A percentile compares a stretch with the other conserved stretches of the same genome.
phyloP scores from a whole-genome alignment of 2,113 vertebrate species.

The Istiophorus platypterus region DNA sequence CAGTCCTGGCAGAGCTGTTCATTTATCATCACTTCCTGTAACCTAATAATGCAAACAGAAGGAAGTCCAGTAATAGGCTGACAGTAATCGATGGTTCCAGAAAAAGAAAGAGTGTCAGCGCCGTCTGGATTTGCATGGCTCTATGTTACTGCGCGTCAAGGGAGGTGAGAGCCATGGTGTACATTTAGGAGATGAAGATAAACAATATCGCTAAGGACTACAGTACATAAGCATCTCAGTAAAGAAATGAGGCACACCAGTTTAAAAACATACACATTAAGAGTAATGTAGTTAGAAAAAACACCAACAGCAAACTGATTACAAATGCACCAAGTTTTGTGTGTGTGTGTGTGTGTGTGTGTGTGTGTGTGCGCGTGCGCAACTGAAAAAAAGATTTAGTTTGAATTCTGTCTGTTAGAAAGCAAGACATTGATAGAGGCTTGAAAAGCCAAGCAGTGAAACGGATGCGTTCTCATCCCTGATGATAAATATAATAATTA shows the following conservation, averaged over 20 bases:
- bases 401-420: background rate
- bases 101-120: slow-evolving; percentile 63
- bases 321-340: slow-evolving; percentile 1
- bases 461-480: background rate
- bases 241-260: slow-evolving; percentile 26
- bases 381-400: background rate
- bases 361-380: too few species aligned
- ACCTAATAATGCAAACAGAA: slow-evolving; percentile 68
- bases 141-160: slow-evolving; percentile 5
- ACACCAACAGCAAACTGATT: background rate
- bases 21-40: slow-evolving; percentile 70
- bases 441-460: background rate
- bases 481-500: slow-evolving; percentile 17
- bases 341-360: too few species aligned
- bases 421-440: background rate
- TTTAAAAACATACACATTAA: slow-evolving; percentile 12
- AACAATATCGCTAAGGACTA: slow-evolving; percentile 58
- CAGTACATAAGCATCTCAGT: slow-evolving; percentile 55
- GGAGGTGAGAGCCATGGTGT: slow-evolving; percentile 31
- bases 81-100: slow-evolving; percentile 61
- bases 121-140: slow-evolving; percentile 21
- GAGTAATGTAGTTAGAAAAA: slow-evolving; percentile 13
- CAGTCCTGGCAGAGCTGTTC: slow-evolving; percentile 40
- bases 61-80: slow-evolving; percentile 64
- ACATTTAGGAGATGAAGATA: slow-evolving; percentile 60